phyloP scores from a whole-genome alignment of 1,140 invertebrate species.

The Ephestia elutella region DNA sequence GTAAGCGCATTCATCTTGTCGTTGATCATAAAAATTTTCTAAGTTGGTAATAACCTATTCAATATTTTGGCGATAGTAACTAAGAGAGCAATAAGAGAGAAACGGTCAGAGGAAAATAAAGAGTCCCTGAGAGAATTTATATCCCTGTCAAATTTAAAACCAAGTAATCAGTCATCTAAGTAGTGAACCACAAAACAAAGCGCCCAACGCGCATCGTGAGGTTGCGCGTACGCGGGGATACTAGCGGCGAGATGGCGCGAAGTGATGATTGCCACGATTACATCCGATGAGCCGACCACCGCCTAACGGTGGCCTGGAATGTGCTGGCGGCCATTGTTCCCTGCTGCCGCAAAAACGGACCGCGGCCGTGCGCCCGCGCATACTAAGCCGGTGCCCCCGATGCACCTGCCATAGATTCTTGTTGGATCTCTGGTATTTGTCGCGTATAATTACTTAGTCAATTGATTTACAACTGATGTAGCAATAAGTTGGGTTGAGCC shows the following conservation, averaged over 20 bases:
- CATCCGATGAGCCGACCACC: conserved; percentile 20
- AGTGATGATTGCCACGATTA: conserved; percentile 40
- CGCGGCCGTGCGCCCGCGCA: conserved; percentile 38
- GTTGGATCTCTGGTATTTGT: background rate
- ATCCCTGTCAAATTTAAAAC: too few relatives aligned
- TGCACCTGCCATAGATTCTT: conserved; percentile 21
- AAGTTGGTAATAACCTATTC: background rate
- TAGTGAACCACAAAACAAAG: too few relatives aligned
- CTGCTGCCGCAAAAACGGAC: conserved; percentile 49
- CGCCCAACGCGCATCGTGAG: too few relatives aligned
- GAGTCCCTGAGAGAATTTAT: too few relatives aligned
- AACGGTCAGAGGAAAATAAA: too few relatives aligned
- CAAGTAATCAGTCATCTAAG: too few relatives aligned
- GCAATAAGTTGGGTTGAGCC: too few relatives aligned
- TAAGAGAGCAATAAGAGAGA: too few relatives aligned
- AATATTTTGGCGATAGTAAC: too few relatives aligned
- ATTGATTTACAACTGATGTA: too few relatives aligned
- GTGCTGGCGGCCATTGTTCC: conserved; percentile 60
- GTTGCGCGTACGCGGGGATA: too few relatives aligned
- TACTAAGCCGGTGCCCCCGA: conserved; percentile 29
- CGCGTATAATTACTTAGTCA: background rate
- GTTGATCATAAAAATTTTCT: background rate
- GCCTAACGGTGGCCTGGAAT: conserved; percentile 62
- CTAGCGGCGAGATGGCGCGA: background rate
- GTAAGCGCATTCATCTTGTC: conserved; percentile 6